Evolutionary conservation across 2,797 vertebrate genomes (phyloP).

Genomic region (Ispidina picta): DNA sequence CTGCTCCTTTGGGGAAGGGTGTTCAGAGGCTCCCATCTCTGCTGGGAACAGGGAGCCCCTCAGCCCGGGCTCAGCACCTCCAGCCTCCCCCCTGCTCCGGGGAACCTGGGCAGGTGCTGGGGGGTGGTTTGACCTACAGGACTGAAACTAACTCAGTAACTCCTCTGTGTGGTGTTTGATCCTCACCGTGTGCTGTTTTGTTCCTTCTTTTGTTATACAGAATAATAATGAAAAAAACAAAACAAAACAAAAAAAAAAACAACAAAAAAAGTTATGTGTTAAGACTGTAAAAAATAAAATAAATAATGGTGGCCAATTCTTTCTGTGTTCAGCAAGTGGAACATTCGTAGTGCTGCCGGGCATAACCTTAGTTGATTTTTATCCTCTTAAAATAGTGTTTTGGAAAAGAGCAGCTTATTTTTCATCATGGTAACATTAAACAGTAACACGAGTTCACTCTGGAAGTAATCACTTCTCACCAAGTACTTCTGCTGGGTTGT

Average conservation of each 20-base stretch:
- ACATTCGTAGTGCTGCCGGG: neutral
- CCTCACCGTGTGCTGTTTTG: conserved; percentile 15
- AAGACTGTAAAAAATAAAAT: neutral
- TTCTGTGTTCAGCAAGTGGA: conserved; percentile 3
- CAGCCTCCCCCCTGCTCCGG: neutral
- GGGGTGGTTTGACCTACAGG: neutral
- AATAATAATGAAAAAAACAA: neutral
- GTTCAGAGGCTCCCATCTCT: neutral
- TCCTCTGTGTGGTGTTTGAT: neutral
- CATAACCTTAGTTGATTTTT: neutral
- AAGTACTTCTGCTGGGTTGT: conserved; percentile 7
- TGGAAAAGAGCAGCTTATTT: conserved; percentile 25
- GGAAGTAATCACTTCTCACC: neutral
- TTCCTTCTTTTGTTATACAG: conserved; percentile 9
- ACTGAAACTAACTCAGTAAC: neutral
- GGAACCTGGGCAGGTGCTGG: neutral
- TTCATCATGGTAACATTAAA: conserved; percentile 2
- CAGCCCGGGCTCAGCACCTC: neutral
- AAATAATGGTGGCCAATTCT: neutral
- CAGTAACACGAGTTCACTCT: neutral
- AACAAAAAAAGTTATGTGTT: neutral
- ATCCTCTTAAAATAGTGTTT: neutral
- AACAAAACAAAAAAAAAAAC: neutral
- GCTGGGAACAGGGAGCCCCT: neutral
- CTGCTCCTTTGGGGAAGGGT: neutral